Conservation (phyloP, 2,888 invertebrate species). For the Trachelus tabidus region DNA sequence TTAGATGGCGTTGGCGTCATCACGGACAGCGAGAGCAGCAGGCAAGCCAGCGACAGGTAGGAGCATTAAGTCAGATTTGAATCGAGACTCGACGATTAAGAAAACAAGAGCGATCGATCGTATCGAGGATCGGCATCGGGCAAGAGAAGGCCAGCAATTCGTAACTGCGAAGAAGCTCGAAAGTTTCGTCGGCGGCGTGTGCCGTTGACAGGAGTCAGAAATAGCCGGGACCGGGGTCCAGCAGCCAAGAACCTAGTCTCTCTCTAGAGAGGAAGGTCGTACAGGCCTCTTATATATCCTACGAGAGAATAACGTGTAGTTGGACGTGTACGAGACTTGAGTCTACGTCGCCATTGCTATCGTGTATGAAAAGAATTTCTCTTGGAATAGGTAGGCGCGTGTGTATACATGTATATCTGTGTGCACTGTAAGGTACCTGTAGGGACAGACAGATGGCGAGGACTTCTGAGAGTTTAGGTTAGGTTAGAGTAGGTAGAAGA, state of each 20-base stretch:
- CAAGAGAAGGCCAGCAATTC: background rate
- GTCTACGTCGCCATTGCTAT: too few relatives aligned
- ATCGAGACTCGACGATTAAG: too few relatives aligned
- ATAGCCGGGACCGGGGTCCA: slow-evolving; percentile 31
- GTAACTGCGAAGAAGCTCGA: slow-evolving; percentile 9
- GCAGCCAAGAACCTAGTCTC: slow-evolving; percentile 14
- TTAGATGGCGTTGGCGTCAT: too few relatives aligned
- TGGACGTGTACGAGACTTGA: too few relatives aligned
- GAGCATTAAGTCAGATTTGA: too few relatives aligned
- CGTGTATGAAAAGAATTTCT: too few relatives aligned
- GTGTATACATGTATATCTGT: too few relatives aligned
- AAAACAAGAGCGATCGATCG: background rate
- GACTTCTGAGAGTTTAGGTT: background rate
- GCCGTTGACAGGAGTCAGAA: slow-evolving; percentile 36
- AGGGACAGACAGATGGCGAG: background rate
- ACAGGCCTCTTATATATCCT: background rate
- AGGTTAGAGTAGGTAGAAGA: slow-evolving; percentile 22
- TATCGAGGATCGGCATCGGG: background rate
- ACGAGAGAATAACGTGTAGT: too few relatives aligned
- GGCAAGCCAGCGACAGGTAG: too few relatives aligned
- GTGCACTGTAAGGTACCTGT: background rate
- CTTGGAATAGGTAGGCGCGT: too few relatives aligned
- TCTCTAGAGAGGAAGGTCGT: slow-evolving; percentile 31
- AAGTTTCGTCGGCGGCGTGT: slow-evolving; percentile 18
- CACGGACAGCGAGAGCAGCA: too few relatives aligned